Conservation (phyloP, 2,113 vertebrate genomes). For the Ctenodactylus gundi region DNA sequence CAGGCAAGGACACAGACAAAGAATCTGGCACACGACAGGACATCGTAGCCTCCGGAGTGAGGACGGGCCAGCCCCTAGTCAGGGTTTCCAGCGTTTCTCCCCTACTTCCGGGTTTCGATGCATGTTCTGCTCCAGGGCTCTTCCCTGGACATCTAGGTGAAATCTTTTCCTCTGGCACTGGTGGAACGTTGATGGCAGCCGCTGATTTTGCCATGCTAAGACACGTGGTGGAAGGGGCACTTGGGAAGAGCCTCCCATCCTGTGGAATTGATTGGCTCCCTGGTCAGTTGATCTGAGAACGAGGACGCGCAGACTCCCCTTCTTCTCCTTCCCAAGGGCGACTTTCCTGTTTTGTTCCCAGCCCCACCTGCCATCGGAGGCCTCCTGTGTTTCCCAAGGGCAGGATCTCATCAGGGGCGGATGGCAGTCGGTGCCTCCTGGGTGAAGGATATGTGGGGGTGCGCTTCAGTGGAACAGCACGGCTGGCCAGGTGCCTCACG, state of each 20-base stretch:
- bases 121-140: accelerated
- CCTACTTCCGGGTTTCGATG: accelerated
- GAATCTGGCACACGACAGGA: accelerated
- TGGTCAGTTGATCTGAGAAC: neutral
- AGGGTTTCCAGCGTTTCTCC: too few relatives aligned
- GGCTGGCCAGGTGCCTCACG: accelerated
- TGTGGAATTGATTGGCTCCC: neutral
- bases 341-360: neutral
- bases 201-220: neutral
- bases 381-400: neutral
- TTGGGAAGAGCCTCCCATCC: neutral
- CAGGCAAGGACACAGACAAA: neutral
- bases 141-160: neutral
- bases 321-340: neutral
- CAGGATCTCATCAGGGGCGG: neutral
- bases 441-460: neutral
- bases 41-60: accelerated
- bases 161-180: neutral
- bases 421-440: accelerated
- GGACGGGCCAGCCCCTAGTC: neutral
- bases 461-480: neutral
- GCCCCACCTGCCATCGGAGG: neutral
- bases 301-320: neutral
- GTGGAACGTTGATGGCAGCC: accelerated
- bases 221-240: accelerated